These are phyloP conservation scores for Hydropotes inermis DNA, from an alignment of 2,113 vertebrate genomes.

Conservation along the genomic window DNA sequence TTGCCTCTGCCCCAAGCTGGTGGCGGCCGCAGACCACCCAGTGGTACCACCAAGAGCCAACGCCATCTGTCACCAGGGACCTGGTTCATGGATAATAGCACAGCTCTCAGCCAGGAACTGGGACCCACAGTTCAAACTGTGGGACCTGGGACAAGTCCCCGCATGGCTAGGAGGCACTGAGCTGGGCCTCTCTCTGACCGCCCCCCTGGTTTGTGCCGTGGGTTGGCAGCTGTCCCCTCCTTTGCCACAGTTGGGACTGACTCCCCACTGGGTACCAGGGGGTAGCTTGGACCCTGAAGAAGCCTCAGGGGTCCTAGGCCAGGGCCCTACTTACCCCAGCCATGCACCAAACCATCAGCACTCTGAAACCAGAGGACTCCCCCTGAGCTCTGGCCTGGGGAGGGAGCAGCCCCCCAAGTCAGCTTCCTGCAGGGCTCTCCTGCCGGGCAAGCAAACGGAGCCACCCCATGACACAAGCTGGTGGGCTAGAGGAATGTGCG, in stretches of 20 bases:
- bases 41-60: not conserved
- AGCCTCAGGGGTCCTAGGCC: not conserved
- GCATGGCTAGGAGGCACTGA: rapidly evolving
- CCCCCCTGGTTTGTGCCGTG: not conserved
- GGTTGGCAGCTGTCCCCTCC: not conserved
- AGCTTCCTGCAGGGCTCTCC: not conserved
- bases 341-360: not conserved
- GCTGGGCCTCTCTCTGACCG: not conserved
- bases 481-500: not conserved
- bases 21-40: rapidly evolving
- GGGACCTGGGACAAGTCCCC: too few species aligned
- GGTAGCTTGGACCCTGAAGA: not conserved
- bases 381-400: rapidly evolving
- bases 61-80: not conserved
- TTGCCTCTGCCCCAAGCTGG: rapidly evolving
- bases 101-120: not conserved
- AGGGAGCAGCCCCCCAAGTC: rapidly evolving
- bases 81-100: rapidly evolving
- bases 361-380: not conserved
- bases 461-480: rapidly evolving
- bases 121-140: not conserved
- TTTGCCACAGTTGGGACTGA: not conserved
- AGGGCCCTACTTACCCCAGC: not conserved
- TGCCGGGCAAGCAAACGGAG: rapidly evolving
- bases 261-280: not conserved